These are phyloP conservation scores for Microcebus jonahi DNA, from an alignment of 2,113 vertebrate genomes.

Conservation along the genomic window DNA sequence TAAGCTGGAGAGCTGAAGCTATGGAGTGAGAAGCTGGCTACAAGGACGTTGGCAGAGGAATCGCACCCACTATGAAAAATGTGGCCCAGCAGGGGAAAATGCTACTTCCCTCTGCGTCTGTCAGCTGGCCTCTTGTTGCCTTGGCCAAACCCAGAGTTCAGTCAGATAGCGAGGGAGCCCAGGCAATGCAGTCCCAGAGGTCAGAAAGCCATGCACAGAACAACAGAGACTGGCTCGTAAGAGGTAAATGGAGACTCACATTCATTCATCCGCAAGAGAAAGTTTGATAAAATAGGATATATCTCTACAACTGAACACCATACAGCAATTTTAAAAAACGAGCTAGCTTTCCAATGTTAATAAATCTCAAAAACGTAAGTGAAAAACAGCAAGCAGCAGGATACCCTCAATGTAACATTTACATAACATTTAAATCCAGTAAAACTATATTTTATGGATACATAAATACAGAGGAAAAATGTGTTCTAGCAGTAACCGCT, in stretches of 20 bases:
- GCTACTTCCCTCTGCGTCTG: not conserved
- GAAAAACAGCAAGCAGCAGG: not conserved
- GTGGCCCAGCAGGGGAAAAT: not conserved
- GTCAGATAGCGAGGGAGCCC: not conserved
- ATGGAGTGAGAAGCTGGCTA: not conserved
- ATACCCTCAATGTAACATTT: not conserved
- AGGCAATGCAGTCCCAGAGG: fast-evolving
- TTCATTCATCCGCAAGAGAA: not conserved
- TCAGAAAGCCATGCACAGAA: not conserved
- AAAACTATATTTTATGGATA: not conserved
- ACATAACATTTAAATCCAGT: conserved; percentile 25
- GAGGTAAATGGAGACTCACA: not conserved
- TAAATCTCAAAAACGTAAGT: not conserved
- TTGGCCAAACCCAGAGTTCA: not conserved
- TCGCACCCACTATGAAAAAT: not conserved
- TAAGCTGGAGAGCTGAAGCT: not conserved
- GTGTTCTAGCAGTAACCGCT: not conserved
- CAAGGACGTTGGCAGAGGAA: not conserved
- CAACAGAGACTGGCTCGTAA: not conserved
- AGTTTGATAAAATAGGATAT: not conserved
- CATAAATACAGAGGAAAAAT: not conserved
- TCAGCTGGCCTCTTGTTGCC: not conserved
- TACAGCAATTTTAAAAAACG: not conserved
- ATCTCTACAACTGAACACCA: not conserved
- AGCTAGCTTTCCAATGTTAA: conserved; percentile 12